These are phyloP conservation scores for Drosophila algonquin DNA, from an alignment of 2,888 invertebrate species.

Conservation along the genomic window DNA sequence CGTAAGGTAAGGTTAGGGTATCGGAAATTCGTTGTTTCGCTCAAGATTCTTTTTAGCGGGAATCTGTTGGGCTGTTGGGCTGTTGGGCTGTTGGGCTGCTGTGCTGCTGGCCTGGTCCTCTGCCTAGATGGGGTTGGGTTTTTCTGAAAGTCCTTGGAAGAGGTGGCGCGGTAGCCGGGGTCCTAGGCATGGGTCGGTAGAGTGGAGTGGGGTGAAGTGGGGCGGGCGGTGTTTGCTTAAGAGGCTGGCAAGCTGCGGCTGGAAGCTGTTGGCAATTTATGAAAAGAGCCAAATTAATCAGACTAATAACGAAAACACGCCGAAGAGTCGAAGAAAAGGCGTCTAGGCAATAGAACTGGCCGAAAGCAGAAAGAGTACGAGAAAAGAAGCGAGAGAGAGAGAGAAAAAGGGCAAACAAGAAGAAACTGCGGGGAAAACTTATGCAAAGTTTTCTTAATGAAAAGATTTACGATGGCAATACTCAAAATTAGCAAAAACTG, in stretches of 20 bases:
- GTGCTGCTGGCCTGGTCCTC: neutral
- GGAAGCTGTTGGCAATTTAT: conserved; percentile 82
- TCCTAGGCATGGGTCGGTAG: neutral
- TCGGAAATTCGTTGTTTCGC: neutral
- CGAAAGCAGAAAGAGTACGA: conserved; percentile 15
- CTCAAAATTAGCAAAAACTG: conserved; percentile 79
- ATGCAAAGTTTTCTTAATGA: conserved; percentile 84
- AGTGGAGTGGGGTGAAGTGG: neutral
- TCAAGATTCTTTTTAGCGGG: conserved; percentile 39
- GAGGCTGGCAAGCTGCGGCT: conserved; percentile 64
- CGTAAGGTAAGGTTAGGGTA: neutral
- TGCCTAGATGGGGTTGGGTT: conserved; percentile 1
- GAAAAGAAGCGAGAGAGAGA: conserved; percentile 7
- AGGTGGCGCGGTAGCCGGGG: neutral
- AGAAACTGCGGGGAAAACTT: conserved; percentile 65
- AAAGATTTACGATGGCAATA: conserved; percentile 84
- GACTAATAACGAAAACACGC: conserved; percentile 84
- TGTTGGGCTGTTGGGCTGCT: conserved; percentile 24
- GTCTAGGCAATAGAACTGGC: conserved; percentile 61
- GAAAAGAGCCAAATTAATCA: conserved; percentile 84
- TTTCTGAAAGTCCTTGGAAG: conserved; percentile 9
- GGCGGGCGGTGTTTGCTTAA: conserved; percentile 17
- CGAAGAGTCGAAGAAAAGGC: conserved; percentile 65
- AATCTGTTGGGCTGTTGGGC: conserved; percentile 29
- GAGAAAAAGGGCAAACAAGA: conserved; percentile 34